Conservation (phyloP, 2,113 vertebrate species). For the Pipa parva region DNA sequence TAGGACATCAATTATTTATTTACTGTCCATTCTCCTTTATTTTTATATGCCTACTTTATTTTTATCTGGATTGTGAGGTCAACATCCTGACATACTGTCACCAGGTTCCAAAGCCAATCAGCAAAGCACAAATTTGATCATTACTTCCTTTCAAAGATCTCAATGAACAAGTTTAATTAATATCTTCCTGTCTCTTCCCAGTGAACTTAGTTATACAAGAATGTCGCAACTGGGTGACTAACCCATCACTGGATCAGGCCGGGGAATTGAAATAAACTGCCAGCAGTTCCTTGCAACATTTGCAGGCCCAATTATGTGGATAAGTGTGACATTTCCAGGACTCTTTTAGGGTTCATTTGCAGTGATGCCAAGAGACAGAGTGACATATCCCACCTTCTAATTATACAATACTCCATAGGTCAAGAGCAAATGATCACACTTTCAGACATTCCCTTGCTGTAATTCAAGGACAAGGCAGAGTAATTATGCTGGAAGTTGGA, state of each 20-base stretch:
- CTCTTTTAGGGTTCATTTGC: background rate
- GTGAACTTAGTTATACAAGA: background rate
- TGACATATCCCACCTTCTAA: conserved; percentile 10
- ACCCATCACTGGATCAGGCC: conserved; percentile 6
- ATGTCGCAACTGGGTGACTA: conserved; percentile 22
- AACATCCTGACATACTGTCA: background rate
- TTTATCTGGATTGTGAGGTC: background rate
- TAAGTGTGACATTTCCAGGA: conserved; percentile 16
- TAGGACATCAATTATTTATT: too few species aligned
- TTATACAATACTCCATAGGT: background rate
- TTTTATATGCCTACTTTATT: too few species aligned
- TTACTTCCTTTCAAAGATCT: background rate
- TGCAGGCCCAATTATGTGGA: conserved; percentile 26
- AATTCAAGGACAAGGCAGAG: background rate
- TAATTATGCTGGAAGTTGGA: background rate
- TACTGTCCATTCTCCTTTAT: too few species aligned
- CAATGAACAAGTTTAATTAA: background rate
- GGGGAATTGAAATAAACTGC: background rate
- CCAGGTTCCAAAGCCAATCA: background rate
- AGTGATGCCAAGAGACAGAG: conserved; percentile 1
- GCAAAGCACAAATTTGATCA: background rate
- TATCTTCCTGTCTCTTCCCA: background rate
- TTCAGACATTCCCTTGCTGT: background rate
- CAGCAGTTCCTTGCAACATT: background rate
- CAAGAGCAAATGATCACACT: background rate